A percentile compares a stretch with the other conserved stretches of the same genome.
Conservation (phyloP, 2,113 vertebrate genomes). For the Ivindomyrus marchei region DNA sequence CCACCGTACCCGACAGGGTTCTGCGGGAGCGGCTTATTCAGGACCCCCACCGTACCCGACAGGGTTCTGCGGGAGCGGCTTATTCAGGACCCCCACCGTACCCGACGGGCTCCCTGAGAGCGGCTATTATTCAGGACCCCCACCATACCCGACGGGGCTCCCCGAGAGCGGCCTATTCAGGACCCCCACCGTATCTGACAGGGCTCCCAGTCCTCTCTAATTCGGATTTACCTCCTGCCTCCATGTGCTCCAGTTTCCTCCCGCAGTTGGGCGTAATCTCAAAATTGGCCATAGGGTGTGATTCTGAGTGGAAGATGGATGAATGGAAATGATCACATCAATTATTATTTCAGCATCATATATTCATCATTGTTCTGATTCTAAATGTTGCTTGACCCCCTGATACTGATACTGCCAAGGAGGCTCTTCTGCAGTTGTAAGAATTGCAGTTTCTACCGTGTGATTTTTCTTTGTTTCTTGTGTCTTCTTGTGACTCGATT, state of each 20-base stretch:
- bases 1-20: too few species aligned
- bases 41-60: too few species aligned
- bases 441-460: neutral
- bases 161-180: too few species aligned
- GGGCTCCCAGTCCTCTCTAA: too few species aligned
- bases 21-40: too few species aligned
- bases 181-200: too few species aligned
- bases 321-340: neutral
- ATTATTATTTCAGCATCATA: neutral
- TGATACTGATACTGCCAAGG: neutral
- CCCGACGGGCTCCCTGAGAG: too few species aligned
- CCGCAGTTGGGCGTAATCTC: neutral
- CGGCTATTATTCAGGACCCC: too few species aligned
- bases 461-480: neutral
- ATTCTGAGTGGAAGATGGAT: neutral
- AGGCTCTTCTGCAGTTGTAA: neutral
- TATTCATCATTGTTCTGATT: neutral
- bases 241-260: neutral
- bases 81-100: too few species aligned
- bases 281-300: neutral
- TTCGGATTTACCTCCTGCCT: too few species aligned
- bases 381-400: neutral
- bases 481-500: neutral
- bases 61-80: too few species aligned
- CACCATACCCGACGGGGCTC: too few species aligned